Evolutionary conservation across 64 coral and sea anemone species (phyloP).

Genomic region (Actinia equina): DNA sequence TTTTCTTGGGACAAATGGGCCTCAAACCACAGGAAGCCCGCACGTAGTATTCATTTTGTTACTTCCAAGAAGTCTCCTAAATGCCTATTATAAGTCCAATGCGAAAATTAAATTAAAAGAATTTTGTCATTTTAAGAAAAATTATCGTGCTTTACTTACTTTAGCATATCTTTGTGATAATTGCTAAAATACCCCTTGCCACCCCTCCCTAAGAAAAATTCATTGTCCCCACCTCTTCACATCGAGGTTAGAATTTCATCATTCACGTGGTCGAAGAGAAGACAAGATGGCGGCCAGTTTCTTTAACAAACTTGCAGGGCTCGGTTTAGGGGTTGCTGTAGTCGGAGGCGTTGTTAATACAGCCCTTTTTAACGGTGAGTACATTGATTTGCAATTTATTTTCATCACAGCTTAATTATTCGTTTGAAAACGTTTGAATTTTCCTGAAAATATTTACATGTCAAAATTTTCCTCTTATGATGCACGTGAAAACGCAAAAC

Average conservation of each 20-base stretch:
- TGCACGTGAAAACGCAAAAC: neutral
- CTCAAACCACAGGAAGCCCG: constrained; percentile 18
- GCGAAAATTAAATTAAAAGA: neutral
- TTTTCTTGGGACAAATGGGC: neutral
- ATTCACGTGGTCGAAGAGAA: constrained; percentile 81
- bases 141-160: too few species aligned
- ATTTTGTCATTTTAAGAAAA: neutral
- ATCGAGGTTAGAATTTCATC: constrained; percentile 21
- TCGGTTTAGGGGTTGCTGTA: constrained; percentile 90
- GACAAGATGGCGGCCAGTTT: constrained; percentile 95
- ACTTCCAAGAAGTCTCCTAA: neutral
- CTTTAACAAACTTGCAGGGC: constrained; percentile 77
- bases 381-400: neutral
- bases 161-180: too few species aligned
- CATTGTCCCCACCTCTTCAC: neutral
- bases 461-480: neutral
- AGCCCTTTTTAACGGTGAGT: constrained; percentile 96
- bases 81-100: neutral
- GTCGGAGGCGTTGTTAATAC: constrained; percentile 91
- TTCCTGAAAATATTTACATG: neutral
- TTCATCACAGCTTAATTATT: neutral
- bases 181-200: neutral
- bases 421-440: neutral
- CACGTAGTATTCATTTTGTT: neutral
- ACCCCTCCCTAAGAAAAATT: neutral